phyloP scores from a whole-genome alignment of 2,888 invertebrate species.

The Coleophora deauratella region DNA sequence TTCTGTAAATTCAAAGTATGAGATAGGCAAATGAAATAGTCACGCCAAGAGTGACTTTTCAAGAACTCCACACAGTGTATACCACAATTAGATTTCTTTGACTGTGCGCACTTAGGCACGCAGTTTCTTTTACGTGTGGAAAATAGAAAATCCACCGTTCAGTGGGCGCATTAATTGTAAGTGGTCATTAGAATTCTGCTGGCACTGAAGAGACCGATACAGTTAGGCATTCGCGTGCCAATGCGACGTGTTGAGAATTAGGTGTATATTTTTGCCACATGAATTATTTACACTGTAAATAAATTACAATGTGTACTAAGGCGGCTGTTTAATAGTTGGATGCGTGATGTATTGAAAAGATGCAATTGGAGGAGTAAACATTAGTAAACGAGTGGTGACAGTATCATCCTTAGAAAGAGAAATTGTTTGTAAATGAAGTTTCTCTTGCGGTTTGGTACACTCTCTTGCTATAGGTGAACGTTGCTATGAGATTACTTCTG shows the following conservation, averaged over 20 bases:
- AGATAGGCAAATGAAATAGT: no score
- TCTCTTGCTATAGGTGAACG: conserved; percentile 5
- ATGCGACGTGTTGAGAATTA: conserved; percentile 57
- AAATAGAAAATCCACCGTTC: conserved; percentile 74
- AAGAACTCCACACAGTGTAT: conserved; percentile 16
- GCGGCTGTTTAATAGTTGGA: conserved; percentile 18
- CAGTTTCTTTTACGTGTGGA: conserved; percentile 73
- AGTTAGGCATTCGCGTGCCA: conserved; percentile 64
- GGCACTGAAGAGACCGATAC: conserved; percentile 53
- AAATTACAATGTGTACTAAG: conserved; percentile 27
- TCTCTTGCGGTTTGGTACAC: conserved; percentile 25
- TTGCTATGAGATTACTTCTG: no score
- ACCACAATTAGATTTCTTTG: conserved; percentile 59
- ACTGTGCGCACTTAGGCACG: conserved; percentile 50
- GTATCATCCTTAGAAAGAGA: conserved; percentile 41
- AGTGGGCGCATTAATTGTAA: conserved; percentile 69
- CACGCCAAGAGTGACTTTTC: no score
- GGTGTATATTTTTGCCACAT: conserved; percentile 31
- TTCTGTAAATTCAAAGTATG: no score
- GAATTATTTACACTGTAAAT: conserved; percentile 36
- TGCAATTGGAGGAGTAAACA: conserved; percentile 31
- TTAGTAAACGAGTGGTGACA: conserved; percentile 27
- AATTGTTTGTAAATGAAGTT: conserved; percentile 43
- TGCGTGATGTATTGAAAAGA: conserved; percentile 39
- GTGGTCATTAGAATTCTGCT: conserved; percentile 63